These are phyloP conservation scores for Polydrusus cervinus DNA, from an alignment of 2,888 invertebrate genomes.

Conservation along the genomic window DNA sequence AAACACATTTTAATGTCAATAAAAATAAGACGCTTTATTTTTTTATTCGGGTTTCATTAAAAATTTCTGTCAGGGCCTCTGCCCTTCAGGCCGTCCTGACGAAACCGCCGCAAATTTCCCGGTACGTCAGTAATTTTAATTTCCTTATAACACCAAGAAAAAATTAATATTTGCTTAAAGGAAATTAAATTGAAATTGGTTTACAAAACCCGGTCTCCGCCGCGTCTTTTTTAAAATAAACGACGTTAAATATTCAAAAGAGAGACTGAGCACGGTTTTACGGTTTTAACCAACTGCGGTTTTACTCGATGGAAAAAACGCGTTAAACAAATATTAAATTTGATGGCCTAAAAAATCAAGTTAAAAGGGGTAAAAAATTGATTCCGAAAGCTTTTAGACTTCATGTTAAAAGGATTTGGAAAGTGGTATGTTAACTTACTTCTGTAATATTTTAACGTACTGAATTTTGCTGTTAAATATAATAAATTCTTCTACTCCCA, in stretches of 20 bases:
- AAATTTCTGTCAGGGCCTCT: background rate
- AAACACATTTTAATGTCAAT: too few species aligned
- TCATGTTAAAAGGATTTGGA: background rate
- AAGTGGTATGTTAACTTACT: background rate
- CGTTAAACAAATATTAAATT: constrained; percentile 21
- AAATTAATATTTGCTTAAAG: constrained; percentile 34
- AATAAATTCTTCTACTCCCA: too few species aligned
- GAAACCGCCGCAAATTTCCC: background rate
- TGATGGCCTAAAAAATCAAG: constrained; percentile 19
- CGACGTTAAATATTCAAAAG: constrained; percentile 36
- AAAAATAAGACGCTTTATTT: too few species aligned
- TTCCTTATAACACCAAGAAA: constrained; percentile 23
- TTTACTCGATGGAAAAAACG: constrained; percentile 4
- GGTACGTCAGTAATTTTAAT: constrained; percentile 23
- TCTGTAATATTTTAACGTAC: background rate
- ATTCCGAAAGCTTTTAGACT: background rate
- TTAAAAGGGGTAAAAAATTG: constrained; percentile 13
- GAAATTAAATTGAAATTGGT: constrained; percentile 41
- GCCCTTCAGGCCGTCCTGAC: background rate
- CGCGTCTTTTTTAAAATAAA: constrained; percentile 25
- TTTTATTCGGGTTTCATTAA: too few species aligned
- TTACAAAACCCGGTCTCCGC: constrained; percentile 33
- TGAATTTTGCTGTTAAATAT: too few species aligned
- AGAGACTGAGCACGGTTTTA: background rate
- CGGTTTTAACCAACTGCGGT: background rate